Evolutionary conservation across 2,113 vertebrate species (phyloP).

Genomic region (Delphinus delphis): DNA sequence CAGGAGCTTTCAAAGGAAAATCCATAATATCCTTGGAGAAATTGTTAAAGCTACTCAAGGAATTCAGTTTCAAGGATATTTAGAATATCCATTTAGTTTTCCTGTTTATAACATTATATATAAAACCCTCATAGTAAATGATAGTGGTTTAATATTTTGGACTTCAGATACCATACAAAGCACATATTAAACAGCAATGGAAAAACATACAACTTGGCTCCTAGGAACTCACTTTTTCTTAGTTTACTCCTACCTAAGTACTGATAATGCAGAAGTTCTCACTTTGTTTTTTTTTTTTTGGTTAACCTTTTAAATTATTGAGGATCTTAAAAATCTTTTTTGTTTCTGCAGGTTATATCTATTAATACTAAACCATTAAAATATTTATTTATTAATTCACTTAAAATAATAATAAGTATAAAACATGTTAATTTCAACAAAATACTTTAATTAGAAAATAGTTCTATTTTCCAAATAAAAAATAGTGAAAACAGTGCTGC

Average conservation of each 20-base stretch:
- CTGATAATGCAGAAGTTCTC: background rate
- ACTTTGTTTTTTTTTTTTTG: background rate
- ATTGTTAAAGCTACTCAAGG: background rate
- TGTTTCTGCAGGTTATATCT: background rate
- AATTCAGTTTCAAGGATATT: background rate
- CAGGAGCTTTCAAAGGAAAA: constrained; percentile 17
- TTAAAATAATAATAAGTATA: background rate
- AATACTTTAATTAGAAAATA: background rate
- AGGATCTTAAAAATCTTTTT: background rate
- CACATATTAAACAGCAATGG: background rate
- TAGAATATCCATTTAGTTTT: background rate
- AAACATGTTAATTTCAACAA: background rate
- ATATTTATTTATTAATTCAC: background rate
- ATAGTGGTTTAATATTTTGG: background rate
- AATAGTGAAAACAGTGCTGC: background rate
- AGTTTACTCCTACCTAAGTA: background rate
- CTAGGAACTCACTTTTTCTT: background rate
- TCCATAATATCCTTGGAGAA: background rate
- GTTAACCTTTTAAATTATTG: background rate
- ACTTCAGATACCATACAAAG: background rate
- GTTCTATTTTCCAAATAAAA: background rate
- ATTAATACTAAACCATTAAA: background rate
- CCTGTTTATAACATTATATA: background rate
- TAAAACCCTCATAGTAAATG: background rate
- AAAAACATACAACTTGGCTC: background rate